These are phyloP conservation scores for Aporophyla lueneburgensis DNA, from an alignment of 2,888 invertebrate species.

Conservation along the genomic window DNA sequence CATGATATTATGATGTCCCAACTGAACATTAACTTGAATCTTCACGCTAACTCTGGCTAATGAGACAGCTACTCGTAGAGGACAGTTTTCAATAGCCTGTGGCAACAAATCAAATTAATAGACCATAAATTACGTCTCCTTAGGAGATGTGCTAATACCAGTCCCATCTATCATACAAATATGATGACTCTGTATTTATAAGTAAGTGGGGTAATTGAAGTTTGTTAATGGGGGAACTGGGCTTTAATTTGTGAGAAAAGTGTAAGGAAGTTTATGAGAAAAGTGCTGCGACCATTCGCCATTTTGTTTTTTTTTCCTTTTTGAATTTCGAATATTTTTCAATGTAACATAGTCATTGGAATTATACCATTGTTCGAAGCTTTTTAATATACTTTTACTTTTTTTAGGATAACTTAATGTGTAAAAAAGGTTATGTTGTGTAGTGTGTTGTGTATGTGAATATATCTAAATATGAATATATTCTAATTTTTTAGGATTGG, in stretches of 20 bases:
- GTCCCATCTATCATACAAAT: constrained; percentile 37
- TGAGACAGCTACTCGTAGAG: background rate
- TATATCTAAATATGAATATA: too few relatives aligned
- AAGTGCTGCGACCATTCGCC: background rate
- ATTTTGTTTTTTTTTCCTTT: background rate
- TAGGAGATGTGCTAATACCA: background rate
- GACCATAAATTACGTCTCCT: constrained; percentile 35
- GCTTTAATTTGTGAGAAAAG: constrained; percentile 4
- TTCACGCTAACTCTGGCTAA: constrained; percentile 5
- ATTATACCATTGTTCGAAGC: background rate
- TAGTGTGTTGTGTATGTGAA: too few relatives aligned
- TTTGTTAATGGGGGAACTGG: constrained; percentile 1
- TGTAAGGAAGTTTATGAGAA: background rate
- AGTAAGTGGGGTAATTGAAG: constrained; percentile 27
- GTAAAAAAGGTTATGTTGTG: too few relatives aligned
- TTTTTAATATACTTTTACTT: too few relatives aligned
- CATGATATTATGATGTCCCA: background rate
- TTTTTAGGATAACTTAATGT: too few relatives aligned
- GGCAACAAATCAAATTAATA: constrained; percentile 47
- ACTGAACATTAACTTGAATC: constrained; percentile 2
- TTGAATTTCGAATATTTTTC: too few relatives aligned
- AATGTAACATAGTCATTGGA: background rate
- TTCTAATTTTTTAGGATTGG: too few relatives aligned
- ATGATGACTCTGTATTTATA: constrained; percentile 14
- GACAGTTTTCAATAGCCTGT: constrained; percentile 18